Evolutionary conservation across 2,113 vertebrate species (phyloP), one percentile per base, ranked within the genome.

Genomic region (Salvelinus fontinalis): DNA sequence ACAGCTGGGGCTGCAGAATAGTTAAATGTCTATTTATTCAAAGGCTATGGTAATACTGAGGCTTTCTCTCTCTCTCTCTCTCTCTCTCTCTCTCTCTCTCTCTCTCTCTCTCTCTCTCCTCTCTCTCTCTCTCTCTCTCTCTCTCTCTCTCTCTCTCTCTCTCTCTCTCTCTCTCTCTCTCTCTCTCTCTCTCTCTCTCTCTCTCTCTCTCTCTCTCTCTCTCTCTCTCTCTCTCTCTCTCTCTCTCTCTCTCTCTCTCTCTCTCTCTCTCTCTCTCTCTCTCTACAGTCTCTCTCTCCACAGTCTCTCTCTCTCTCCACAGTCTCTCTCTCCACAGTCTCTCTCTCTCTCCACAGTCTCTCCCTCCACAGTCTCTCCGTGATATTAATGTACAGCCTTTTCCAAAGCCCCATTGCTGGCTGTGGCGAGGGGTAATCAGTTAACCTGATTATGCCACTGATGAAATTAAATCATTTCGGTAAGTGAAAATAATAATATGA

Each of bases 401-500:
- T 86, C 81, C 83, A 83, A 89, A 89, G 76, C 75, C 78, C 79
- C 86, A 75, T 87, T 79, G 85, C 80, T 84, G 79, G 81, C 83
- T 78, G 85, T 75, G 77, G 85, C 54, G 4, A 80, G 76, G 77
- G 83, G 79, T 89, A 91, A 92, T 93, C 90, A 90, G 88, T 91
- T 92, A 92, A 92, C 90, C 89, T 91, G 89, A 93, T 94, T 93
- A 92, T 34, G 57, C 84, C 48, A 77, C 85, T 91, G 88, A 93
- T 93, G 81, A 91, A 93, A 92, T 93, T 88, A 89, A 90, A 91
- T 93, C 76, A 92, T 91, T 91, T 91, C 79, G 79, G 82, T 91
- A 86, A 93, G 83, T 92, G 90, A 91, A 91, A 93, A 90, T 92
- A 91, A 92, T 88, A 88, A 91, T 87, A 90, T 88, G 83, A 88